Conservation (phyloP, 2,113 vertebrate genomes). For the Erythrocercus mccallii region DNA sequence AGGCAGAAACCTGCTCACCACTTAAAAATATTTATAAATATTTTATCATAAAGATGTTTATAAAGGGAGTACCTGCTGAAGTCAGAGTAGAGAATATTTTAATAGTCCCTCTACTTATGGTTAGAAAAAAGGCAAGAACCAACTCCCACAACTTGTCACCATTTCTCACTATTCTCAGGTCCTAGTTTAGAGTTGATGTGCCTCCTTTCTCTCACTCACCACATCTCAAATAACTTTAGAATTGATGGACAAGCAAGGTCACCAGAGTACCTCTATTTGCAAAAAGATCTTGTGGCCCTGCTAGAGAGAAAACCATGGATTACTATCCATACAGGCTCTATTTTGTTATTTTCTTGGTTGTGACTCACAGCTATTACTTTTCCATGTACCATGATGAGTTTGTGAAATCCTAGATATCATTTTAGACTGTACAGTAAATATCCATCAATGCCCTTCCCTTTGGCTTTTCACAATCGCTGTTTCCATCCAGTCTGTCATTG, state of each 20-base stretch:
- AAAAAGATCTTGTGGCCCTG: background rate
- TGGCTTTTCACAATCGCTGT: constrained; percentile 10
- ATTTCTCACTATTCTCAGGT: background rate
- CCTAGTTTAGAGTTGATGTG: background rate
- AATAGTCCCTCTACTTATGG: background rate
- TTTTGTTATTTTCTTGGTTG: background rate
- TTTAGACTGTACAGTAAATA: constrained; percentile 43
- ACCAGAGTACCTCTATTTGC: background rate
- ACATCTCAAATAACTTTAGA: background rate
- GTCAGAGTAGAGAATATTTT: background rate
- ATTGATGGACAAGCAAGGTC: background rate
- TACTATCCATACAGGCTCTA: background rate
- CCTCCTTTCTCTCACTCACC: background rate
- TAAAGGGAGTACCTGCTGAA: background rate
- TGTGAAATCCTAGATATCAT: background rate
- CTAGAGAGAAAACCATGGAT: background rate
- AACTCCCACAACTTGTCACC: background rate
- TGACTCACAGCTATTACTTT: background rate
- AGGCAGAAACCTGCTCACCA: background rate
- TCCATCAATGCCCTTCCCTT: constrained; percentile 1
- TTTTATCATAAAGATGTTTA: background rate
- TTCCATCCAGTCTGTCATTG: constrained; percentile 13
- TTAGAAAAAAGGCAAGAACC: background rate
- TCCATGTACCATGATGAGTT: background rate
- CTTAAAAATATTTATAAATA: background rate